These are phyloP conservation scores for Dryococelus australis DNA, from an alignment of 2,888 invertebrate species.

Conservation along the genomic window DNA sequence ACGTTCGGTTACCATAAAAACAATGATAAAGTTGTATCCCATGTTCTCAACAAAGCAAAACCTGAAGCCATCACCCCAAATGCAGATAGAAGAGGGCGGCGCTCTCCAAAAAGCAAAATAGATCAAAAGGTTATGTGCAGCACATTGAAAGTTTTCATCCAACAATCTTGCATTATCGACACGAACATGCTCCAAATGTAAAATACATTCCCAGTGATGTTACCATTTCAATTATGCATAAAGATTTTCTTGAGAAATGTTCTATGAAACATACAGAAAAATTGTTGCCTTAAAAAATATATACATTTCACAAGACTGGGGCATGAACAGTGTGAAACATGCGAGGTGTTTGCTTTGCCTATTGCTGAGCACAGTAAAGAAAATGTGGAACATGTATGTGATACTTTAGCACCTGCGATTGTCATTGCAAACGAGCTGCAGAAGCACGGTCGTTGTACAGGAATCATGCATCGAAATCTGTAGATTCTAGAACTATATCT, in stretches of 20 bases:
- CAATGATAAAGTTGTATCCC: too few species aligned
- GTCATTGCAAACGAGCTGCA: not conserved
- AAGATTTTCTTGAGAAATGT: not conserved
- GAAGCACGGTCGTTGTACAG: not conserved
- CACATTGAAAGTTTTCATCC: not conserved
- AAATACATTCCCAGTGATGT: not conserved
- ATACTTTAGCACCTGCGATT: not conserved
- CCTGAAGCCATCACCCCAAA: too few species aligned
- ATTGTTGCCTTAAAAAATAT: not conserved
- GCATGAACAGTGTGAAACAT: not conserved
- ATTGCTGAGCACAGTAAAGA: not conserved
- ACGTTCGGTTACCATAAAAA: too few species aligned
- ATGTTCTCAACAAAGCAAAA: too few species aligned
- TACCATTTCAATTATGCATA: not conserved
- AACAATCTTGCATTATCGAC: not conserved
- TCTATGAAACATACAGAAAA: conserved; percentile 5
- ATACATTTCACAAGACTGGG: not conserved
- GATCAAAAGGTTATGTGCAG: too few species aligned
- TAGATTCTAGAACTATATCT: not conserved
- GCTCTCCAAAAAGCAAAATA: too few species aligned
- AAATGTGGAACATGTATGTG: not conserved
- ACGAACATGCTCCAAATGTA: not conserved
- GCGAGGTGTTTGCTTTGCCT: not conserved
- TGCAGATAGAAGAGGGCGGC: too few species aligned
- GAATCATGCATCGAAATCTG: not conserved